Evolutionary conservation across 2,113 vertebrate genomes (phyloP), one percentile per base, ranked within the genome.

Genomic region (Plotosus lineatus): DNA sequence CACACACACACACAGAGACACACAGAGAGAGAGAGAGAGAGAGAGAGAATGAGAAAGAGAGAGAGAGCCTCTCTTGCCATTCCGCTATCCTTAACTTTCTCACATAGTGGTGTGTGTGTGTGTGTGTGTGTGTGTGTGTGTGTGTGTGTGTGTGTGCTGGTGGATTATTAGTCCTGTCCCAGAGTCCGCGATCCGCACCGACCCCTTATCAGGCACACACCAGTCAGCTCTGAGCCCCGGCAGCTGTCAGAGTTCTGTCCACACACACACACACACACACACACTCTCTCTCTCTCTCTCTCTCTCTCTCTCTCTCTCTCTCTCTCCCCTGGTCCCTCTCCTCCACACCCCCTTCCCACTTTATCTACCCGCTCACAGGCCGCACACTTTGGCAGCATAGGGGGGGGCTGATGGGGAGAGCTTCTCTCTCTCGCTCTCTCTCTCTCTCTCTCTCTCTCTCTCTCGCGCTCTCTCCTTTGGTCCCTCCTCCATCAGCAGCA

Each of bases 341-440:
- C 87, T 85, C 85, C 90, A 90, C 88, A 87, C 85, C 90, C 87
- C 90, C 92, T 73, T 92, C 87, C 88, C 88, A 88, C 93, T 93
- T 97, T 98, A 98, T 98, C 96, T 96, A 94, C 93, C 86, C 31
- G 10, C 82, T 91, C 81, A 73, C 97, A 98, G 96, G 94, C 96
- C 92, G 91, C 86, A 78, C 55, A 68, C 92, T 92, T 94, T 95
- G 95, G 93, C 92, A 94, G 92, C 92, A 89, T 78, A 91, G 79
- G 11, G 74, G 88, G 86, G 92, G 90, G n/a, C n/a, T n/a, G n/a
- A n/a, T n/a, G n/a, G n/a, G n/a, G 90, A 86, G 71, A 81, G 46
- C 87, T 88, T 60, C 78, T 69, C 66, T 82, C 76, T 87, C 89
- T 60, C 78, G 65, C 66, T 82, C 76, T 81, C 48, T 84, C 75